Evolutionary conservation across 2,113 vertebrate species (phyloP).

Genomic region (Ciconia maguari): DNA sequence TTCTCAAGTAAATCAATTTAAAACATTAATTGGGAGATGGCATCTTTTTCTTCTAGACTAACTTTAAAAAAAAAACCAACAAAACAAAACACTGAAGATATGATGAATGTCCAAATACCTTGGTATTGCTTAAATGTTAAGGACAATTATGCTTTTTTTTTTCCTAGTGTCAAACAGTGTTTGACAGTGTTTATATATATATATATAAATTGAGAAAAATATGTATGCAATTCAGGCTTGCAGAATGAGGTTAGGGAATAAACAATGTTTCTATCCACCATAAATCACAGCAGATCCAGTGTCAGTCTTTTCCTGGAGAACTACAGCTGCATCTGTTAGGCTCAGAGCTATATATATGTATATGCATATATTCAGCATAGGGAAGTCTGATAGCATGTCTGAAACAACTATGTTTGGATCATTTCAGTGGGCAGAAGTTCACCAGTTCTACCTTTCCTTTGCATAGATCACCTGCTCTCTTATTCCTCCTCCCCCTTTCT

Average conservation of each 20-base stretch:
- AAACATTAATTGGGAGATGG: conserved; percentile 48
- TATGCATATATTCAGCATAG: neutral
- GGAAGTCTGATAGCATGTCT: neutral
- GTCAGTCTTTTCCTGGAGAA: neutral
- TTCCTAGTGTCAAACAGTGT: conserved; percentile 33
- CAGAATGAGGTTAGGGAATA: neutral
- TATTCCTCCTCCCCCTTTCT: neutral
- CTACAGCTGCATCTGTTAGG: neutral
- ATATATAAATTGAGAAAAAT: neutral
- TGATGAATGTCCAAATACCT: conserved; percentile 34
- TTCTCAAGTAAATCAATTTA: conserved; percentile 70
- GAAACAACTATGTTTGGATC: neutral
- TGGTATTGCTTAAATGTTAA: conserved; percentile 69
- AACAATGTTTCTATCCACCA: neutral
- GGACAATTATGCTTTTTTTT: conserved; percentile 38
- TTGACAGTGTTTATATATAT: neutral
- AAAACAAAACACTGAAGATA: neutral
- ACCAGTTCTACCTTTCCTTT: neutral
- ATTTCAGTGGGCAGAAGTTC: neutral
- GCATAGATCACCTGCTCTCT: neutral
- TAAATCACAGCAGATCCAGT: neutral
- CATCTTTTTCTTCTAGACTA: conserved; percentile 39
- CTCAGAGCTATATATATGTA: neutral
- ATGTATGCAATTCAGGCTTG: neutral
- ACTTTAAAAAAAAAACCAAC: neutral